These are phyloP conservation scores for Carcinoscorpius rotundicauda DNA, from an alignment of 1,140 invertebrate species.

Conservation along the genomic window DNA sequence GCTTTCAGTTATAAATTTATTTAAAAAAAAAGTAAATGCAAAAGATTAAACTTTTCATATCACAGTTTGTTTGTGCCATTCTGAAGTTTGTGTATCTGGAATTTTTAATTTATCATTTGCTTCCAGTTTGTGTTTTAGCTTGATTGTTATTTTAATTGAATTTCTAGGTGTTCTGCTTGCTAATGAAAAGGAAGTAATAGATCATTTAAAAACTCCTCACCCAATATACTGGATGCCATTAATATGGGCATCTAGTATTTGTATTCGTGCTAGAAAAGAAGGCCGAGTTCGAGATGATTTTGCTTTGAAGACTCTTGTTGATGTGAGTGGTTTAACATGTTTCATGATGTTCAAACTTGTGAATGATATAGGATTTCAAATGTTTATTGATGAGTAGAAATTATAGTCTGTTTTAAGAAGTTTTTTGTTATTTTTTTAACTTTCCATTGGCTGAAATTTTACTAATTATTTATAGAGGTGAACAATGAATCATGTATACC, in stretches of 20 bases:
- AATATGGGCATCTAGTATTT: constrained; percentile 80
- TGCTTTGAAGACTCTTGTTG: constrained; percentile 78
- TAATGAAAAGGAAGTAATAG: constrained; percentile 68
- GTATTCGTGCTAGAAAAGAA: constrained; percentile 70
- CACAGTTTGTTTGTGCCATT: neutral
- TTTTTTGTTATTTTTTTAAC: too few species aligned
- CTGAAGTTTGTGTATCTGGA: too few species aligned
- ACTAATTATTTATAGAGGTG: too few species aligned
- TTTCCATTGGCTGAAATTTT: too few species aligned
- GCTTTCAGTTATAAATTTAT: neutral
- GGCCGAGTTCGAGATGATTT: constrained; percentile 84
- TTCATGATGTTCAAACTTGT: too few species aligned
- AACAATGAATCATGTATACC: too few species aligned
- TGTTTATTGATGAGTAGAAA: too few species aligned
- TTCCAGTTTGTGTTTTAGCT: neutral
- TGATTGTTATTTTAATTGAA: too few species aligned
- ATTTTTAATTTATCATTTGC: neutral
- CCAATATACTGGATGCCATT: constrained; percentile 91
- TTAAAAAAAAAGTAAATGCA: neutral
- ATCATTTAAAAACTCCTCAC: constrained; percentile 61
- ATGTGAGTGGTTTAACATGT: constrained; percentile 70
- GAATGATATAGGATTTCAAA: too few species aligned
- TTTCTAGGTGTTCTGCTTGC: constrained; percentile 60
- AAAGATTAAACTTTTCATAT: neutral
- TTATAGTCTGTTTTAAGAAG: too few species aligned